A percentile compares a stretch with the other conserved stretches of the same genome.
These are phyloP conservation scores for Neodon shergylaensis DNA, from an alignment of 2,113 vertebrate species.

Conservation along the genomic window DNA sequence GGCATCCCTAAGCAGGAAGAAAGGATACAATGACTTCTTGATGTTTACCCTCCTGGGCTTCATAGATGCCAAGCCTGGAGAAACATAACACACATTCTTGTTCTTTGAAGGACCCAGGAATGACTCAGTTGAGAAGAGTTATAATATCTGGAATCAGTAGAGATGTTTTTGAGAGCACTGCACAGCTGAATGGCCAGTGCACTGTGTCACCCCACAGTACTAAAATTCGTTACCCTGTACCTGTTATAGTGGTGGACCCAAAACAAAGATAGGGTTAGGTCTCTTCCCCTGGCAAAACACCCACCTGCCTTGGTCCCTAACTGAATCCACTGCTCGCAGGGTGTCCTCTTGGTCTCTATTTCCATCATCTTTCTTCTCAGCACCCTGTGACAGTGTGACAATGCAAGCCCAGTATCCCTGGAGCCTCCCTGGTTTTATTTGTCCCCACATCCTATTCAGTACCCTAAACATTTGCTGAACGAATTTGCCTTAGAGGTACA, in stretches of 20 bases:
- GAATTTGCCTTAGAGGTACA: neutral
- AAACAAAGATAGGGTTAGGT: neutral
- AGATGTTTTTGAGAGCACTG: neutral
- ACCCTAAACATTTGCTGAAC: neutral
- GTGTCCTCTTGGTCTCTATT: neutral
- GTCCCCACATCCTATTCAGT: neutral
- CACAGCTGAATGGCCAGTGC: neutral
- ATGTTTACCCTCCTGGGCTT: neutral
- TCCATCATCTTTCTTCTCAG: neutral
- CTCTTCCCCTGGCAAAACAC: neutral
- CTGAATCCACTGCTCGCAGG: neutral
- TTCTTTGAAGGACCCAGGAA: neutral
- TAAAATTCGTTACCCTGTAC: neutral
- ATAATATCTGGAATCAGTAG: neutral
- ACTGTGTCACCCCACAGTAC: fast-evolving
- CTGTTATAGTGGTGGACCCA: too few species aligned
- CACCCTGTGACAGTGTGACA: fast-evolving
- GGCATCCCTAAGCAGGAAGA: neutral
- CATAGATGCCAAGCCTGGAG: neutral
- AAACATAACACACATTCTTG: neutral
- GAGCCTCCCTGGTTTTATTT: neutral
- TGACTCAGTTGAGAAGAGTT: neutral
- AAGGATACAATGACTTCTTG: neutral
- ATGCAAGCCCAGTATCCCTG: neutral
- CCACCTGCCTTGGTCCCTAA: neutral